phyloP scores from a whole-genome alignment of 2,797 vertebrate genomes.

The Hozukius guyotensis region DNA sequence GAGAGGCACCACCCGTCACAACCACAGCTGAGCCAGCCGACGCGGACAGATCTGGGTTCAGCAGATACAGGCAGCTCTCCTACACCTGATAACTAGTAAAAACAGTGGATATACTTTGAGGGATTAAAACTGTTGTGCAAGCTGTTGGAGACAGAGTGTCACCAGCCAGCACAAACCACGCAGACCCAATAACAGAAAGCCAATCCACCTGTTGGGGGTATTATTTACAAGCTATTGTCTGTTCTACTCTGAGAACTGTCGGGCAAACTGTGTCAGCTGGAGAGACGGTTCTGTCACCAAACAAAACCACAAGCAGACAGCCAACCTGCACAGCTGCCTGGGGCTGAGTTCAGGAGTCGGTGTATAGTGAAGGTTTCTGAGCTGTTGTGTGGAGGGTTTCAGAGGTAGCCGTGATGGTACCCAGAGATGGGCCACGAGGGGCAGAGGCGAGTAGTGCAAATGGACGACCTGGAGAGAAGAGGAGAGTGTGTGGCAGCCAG shows the following conservation, averaged over 20 bases:
- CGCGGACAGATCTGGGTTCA: constrained; percentile 21
- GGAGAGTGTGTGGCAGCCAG: neutral
- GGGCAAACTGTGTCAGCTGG: constrained; percentile 26
- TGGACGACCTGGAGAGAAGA: neutral
- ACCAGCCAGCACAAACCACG: constrained; percentile 3
- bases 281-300: neutral
- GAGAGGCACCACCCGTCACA: constrained; percentile 55
- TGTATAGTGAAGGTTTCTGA: neutral
- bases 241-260: neutral
- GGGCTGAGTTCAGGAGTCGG: neutral
- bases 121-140: constrained; percentile 4
- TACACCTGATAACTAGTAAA: constrained; percentile 6
- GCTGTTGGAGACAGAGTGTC: neutral
- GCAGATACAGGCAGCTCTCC: constrained; percentile 7
- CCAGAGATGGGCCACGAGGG: neutral
- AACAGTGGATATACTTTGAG: neutral
- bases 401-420: neutral
- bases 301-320: constrained; percentile 37
- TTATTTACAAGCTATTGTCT: constrained; percentile 3
- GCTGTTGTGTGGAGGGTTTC: neutral
- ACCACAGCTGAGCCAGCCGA: constrained; percentile 26
- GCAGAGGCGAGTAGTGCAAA: constrained; percentile 29
- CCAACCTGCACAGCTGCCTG: constrained; percentile 13
- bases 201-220: constrained; percentile 22
- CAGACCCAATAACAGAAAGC: neutral